Conservation (phyloP, 1,140 invertebrate species). For the Ceratoteleas bidentatus region DNA sequence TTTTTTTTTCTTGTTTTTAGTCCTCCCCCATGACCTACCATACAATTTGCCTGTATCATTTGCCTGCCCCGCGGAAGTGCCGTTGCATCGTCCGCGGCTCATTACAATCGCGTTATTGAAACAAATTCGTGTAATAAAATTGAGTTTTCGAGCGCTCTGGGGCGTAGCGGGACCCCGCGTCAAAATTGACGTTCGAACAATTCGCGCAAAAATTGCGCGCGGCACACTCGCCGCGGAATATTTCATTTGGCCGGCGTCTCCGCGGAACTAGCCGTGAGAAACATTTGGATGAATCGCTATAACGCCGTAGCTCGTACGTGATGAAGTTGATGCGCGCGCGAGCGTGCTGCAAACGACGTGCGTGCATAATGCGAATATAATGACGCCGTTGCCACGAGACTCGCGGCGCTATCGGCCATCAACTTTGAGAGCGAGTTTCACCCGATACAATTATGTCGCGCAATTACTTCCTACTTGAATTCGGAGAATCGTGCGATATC, state of each 20-base stretch:
- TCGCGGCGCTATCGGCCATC: slow-evolving; percentile 46
- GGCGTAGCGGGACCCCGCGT: not conserved
- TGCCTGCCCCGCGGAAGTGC: no score
- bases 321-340: slow-evolving; percentile 50
- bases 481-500: slow-evolving; percentile 28
- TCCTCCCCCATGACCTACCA: no score
- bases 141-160: not conserved
- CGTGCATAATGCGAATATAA: slow-evolving; percentile 73
- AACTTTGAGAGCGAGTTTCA: slow-evolving; percentile 49
- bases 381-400: slow-evolving; percentile 65
- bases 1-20: no score
- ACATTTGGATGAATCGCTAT: slow-evolving; percentile 54
- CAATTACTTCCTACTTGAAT: slow-evolving; percentile 43
- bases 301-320: slow-evolving; percentile 47
- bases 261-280: slow-evolving; percentile 47
- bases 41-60: no score
- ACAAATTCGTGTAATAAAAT: slow-evolving; percentile 3
- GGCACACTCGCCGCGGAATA: slow-evolving; percentile 13
- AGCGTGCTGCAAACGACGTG: slow-evolving; percentile 40
- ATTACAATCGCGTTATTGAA: no score
- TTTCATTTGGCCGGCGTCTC: slow-evolving; percentile 27
- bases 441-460: slow-evolving; percentile 45
- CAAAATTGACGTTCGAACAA: slow-evolving; percentile 8
- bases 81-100: no score
- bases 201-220: not conserved